Evolutionary conservation across 1,140 invertebrate genomes (phyloP).

Genomic region (Pseudoatta argentina): DNA sequence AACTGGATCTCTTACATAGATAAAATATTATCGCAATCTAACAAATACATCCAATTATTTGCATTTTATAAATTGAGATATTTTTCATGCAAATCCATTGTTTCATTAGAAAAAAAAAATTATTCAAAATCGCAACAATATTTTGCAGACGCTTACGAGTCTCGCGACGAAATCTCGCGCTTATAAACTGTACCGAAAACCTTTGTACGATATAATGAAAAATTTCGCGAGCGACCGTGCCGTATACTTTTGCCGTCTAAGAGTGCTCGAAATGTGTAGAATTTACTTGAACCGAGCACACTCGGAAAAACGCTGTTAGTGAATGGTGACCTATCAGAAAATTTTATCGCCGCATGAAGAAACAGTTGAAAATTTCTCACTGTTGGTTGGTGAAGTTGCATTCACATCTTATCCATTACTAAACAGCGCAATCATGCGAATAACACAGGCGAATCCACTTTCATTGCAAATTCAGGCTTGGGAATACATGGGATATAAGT

Average conservation of each 20-base stretch:
- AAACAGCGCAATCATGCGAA: conserved; percentile 26
- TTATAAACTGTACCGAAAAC: conserved; percentile 28
- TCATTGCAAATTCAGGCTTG: conserved; percentile 17
- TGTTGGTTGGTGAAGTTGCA: background rate
- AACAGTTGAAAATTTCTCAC: conserved; percentile 53
- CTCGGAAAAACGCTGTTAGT: conserved; percentile 47
- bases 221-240: conserved; percentile 16
- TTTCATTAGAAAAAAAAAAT: background rate
- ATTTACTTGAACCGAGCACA: conserved; percentile 55
- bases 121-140: background rate
- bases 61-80: background rate
- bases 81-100: background rate
- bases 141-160: background rate
- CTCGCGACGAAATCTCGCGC: background rate
- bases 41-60: background rate
- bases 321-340: conserved; percentile 61
- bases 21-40: background rate
- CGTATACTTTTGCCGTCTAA: conserved; percentile 42
- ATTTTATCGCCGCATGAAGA: conserved; percentile 52
- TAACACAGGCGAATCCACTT: conserved; percentile 21
- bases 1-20: background rate
- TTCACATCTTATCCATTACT: conserved; percentile 23
- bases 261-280: conserved; percentile 54
- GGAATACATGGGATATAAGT: background rate
- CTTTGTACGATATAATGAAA: conserved; percentile 20